Evolutionary conservation across 1,140 invertebrate species (phyloP), one percentile per base, ranked within the genome.

Genomic region (Micrasema longulum): DNA sequence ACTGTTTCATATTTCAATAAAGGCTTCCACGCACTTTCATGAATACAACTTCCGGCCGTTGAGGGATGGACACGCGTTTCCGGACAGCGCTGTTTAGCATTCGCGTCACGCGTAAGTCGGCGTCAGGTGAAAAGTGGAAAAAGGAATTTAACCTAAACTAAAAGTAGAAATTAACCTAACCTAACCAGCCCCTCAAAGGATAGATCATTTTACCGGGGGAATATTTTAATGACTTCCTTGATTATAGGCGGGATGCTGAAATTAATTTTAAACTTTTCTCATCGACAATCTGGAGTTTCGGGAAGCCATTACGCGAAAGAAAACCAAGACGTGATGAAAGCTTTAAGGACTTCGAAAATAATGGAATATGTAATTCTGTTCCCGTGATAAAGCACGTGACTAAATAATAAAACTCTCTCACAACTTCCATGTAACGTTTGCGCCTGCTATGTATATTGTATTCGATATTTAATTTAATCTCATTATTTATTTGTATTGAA

Each of bases 251-350:
- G 55, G 55, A 52, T 7, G 22, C 5, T 10, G 35, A 60, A 60
- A 60, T 41, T 60, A 41, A 60, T 60, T 60, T 60, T 5, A 60
- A 60, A 60, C 16, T 60, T 60, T 60, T 60, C 55, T 18, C 55
- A 60, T 60, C 55, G 55, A 38, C 35, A 22, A 35, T 1, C 55
- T 14, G n/a, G 55, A 60, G 35, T 60, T 60, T 60, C 11, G 16
- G 36, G 36, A 41, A 38, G 36, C 55, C 55, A 60, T 60, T 60
- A 60, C 55, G 55, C 18, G 11, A 60, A 60, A 60, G 55, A 60
- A 60, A 38, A 20, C 36, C 16, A 35, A 35, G 4, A 60, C 55
- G 55, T 60, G 55, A 60, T 16, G 36, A 35, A 43, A 38, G 36
- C 55, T 60, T 20, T 43, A 22, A 60, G 55, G 55, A 0, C 55